Evolutionary conservation across 2,797 vertebrate genomes (phyloP).

Genomic region (Hafferia zeledoni): DNA sequence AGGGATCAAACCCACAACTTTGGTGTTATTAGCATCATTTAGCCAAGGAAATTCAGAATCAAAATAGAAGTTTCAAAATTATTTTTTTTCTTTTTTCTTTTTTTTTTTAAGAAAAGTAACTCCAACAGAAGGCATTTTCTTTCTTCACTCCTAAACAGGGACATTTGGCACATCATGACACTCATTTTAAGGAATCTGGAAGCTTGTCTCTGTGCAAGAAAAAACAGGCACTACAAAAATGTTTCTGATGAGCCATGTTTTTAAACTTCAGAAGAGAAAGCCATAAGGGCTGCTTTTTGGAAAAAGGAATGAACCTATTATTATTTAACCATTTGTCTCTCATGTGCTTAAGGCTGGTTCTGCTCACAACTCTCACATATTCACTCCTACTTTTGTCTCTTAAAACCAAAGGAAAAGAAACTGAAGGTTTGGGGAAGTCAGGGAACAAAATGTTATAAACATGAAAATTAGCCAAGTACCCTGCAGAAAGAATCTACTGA

Average conservation of each 20-base stretch:
- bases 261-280: background rate
- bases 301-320: background rate
- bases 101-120: background rate
- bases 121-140: background rate
- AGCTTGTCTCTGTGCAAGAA: background rate
- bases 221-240: background rate
- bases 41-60: background rate
- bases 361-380: background rate
- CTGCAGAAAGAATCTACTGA: background rate
- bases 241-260: background rate
- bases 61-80: background rate
- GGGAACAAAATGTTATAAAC: background rate
- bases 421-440: background rate
- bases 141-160: background rate
- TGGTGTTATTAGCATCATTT: background rate
- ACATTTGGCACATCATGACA: background rate
- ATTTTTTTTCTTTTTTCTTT: background rate
- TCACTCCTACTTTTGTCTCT: background rate
- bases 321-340: background rate
- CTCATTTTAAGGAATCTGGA: background rate
- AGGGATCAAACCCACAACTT: background rate
- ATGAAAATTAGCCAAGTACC: background rate
- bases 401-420: background rate
- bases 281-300: background rate
- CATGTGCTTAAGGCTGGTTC: background rate